Percentiles rank a stretch among this genome's conserved stretches.
phyloP scores from a whole-genome alignment of 2,113 vertebrate species.

The Eulemur macaco region DNA sequence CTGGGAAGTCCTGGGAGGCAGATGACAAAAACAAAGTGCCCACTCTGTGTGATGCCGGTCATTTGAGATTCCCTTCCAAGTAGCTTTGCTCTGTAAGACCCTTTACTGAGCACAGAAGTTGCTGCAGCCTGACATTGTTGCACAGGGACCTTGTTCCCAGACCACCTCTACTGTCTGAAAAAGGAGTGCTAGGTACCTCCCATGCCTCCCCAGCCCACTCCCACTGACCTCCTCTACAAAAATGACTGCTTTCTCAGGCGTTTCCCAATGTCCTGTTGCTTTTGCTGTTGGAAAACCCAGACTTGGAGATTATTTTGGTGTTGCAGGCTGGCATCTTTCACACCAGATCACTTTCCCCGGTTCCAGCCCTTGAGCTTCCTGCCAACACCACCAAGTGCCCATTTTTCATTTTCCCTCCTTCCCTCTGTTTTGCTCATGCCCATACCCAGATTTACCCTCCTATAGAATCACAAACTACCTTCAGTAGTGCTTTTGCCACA shows the following conservation, averaged over 20 bases:
- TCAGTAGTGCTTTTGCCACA: neutral
- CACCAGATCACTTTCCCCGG: neutral
- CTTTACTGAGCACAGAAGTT: neutral
- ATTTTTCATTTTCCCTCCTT: neutral
- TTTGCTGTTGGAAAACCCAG: neutral
- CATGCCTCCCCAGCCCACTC: neutral
- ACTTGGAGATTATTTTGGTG: neutral
- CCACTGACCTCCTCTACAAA: neutral
- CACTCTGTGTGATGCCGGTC: neutral
- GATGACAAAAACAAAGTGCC: neutral
- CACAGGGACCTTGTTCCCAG: neutral
- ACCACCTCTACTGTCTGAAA: neutral
- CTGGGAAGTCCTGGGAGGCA: neutral
- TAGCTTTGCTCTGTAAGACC: neutral
- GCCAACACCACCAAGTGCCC: neutral
- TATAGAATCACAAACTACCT: neutral
- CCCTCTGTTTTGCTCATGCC: neutral
- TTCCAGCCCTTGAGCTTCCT: neutral
- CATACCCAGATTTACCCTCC: neutral
- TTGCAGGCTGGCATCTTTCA: neutral
- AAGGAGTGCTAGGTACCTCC: neutral
- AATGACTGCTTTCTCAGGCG: neutral
- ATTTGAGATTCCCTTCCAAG: neutral
- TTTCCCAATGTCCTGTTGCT: neutral
- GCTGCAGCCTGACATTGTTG: neutral